These are phyloP conservation scores for Myiothlypis chrysogaster DNA, from an alignment of 2,797 vertebrate genomes.

Conservation along the genomic window DNA sequence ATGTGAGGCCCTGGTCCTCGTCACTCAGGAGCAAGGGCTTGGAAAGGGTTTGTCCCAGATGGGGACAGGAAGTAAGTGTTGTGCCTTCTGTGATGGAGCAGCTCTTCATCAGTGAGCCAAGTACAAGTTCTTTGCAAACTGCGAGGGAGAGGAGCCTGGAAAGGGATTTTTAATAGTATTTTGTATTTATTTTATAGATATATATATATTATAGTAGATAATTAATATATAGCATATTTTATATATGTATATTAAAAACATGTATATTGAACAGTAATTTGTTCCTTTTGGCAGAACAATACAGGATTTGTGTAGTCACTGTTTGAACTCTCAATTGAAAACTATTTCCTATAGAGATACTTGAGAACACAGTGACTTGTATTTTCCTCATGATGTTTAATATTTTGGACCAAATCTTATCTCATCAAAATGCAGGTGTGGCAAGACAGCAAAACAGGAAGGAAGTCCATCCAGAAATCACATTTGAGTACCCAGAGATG, in stretches of 20 bases:
- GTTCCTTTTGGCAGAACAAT: neutral
- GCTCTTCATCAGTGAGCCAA: neutral
- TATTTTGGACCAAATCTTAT: neutral
- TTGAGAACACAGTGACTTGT: neutral
- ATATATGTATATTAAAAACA: neutral
- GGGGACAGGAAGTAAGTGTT: neutral
- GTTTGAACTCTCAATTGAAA: neutral
- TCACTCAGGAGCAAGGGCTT: neutral
- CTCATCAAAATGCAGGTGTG: neutral
- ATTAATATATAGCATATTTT: neutral
- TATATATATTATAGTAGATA: neutral
- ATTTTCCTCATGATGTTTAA: neutral
- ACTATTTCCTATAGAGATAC: neutral
- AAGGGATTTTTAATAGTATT: neutral
- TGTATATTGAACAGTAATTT: neutral
- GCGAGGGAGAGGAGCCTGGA: neutral
- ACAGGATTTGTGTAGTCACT: neutral
- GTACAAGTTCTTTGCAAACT: neutral
- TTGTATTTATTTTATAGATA: neutral
- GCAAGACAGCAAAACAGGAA: neutral
- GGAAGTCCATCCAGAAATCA: neutral
- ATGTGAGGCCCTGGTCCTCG: rapidly evolving
- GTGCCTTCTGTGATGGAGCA: neutral
- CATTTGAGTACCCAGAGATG: neutral
- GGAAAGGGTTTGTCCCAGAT: neutral